Percentiles rank a stretch among this genome's conserved stretches.
These are phyloP conservation scores for Cliona cf. orientalis DNA, from an alignment of 37 sponge, comb jelly and placozoan species.

Conservation along the genomic window DNA sequence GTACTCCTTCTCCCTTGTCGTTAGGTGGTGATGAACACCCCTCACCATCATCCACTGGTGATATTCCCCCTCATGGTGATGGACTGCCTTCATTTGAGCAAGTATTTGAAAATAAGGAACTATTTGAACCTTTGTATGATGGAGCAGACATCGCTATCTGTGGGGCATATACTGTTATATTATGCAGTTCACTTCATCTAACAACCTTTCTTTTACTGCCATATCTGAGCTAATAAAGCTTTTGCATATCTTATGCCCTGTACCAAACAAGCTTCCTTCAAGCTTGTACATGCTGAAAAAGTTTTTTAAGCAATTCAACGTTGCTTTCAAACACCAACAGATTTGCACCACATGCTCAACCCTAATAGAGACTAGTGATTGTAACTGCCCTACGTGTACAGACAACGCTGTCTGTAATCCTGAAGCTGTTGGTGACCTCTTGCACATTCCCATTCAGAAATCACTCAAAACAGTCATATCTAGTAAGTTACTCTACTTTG, in stretches of 20 bases:
- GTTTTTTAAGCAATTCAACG: not conserved
- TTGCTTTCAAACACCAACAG: not conserved
- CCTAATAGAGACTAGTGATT: not conserved
- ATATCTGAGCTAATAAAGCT: slow-evolving; percentile 3
- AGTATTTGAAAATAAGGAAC: not conserved
- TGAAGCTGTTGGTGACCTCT: no score
- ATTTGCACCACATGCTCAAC: not conserved
- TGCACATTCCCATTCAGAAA: slow-evolving; percentile 1
- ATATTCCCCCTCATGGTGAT: no score
- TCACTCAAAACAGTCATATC: not conserved
- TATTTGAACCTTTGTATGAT: not conserved
- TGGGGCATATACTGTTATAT: not conserved
- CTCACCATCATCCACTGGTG: no score
- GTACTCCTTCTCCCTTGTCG: no score
- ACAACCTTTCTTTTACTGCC: not conserved
- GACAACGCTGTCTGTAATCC: not conserved
- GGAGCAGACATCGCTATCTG: not conserved
- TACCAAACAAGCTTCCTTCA: not conserved
- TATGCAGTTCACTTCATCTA: not conserved
- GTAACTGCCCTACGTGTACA: not conserved
- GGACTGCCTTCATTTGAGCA: no score
- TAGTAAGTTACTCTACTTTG: no score
- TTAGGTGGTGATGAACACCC: no score
- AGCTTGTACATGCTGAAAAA: not conserved
- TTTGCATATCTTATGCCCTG: not conserved